Percentiles rank a stretch among this genome's conserved stretches.
Conservation (phyloP, 2,888 invertebrate species). For the Omphaloscelis lunosa region DNA sequence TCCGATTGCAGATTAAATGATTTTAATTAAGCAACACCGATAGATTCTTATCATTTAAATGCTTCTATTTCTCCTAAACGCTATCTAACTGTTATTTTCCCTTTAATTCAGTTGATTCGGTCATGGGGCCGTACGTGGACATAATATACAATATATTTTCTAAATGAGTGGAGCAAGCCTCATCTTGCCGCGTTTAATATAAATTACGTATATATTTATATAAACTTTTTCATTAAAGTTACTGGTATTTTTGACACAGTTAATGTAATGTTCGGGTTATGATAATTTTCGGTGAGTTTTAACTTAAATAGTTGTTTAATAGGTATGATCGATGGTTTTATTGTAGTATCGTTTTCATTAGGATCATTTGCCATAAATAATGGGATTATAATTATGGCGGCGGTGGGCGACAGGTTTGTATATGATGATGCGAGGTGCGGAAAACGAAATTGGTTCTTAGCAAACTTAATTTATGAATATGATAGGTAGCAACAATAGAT, state of each 20-base stretch:
- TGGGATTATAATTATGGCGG: constrained; percentile 45
- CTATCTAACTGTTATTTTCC: constrained; percentile 75
- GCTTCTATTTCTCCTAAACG: constrained; percentile 68
- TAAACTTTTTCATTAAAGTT: constrained; percentile 17
- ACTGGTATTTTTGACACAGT: constrained; percentile 46
- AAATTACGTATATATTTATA: constrained; percentile 30
- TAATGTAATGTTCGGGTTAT: constrained; percentile 39
- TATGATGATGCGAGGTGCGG: constrained; percentile 10
- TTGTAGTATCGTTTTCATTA: constrained; percentile 48
- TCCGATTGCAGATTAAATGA: constrained; percentile 87
- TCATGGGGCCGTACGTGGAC: constrained; percentile 65
- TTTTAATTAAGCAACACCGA: constrained; percentile 84
- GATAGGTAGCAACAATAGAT: constrained; percentile 15
- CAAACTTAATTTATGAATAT: constrained; percentile 24
- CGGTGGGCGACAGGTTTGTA: constrained; percentile 31
- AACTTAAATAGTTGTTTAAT: constrained; percentile 39
- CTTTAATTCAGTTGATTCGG: constrained; percentile 65
- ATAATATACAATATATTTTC: constrained; percentile 22
- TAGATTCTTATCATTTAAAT: constrained; percentile 78
- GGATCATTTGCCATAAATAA: constrained; percentile 52
- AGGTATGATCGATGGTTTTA: constrained; percentile 49
- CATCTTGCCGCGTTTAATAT: constrained; percentile 28
- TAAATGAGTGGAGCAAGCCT: constrained; percentile 40
- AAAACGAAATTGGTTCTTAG: constrained; percentile 27
- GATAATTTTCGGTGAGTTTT: constrained; percentile 46